A percentile compares a stretch with the other conserved stretches of the same genome.
Conservation (phyloP, 2,113 vertebrate species). For the Struthio camelus region DNA sequence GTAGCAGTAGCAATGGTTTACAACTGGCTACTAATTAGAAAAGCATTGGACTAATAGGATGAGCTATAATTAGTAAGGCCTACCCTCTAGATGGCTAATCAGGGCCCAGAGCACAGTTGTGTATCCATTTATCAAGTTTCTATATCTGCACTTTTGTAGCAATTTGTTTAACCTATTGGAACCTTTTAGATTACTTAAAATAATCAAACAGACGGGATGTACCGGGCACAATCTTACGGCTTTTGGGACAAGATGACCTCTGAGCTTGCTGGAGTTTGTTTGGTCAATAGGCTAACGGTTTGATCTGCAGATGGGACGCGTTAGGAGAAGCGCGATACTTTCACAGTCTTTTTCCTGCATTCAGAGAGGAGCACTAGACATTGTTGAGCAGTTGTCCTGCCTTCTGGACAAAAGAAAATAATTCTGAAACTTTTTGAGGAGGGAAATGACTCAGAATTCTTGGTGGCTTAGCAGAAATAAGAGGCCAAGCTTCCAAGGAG, state of each 20-base stretch:
- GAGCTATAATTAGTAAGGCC: constrained; percentile 45
- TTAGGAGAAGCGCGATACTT: not conserved
- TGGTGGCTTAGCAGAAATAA: constrained; percentile 17
- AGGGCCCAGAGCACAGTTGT: not conserved
- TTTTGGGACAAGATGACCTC: not conserved
- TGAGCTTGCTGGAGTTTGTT: not conserved
- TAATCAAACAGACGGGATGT: not conserved
- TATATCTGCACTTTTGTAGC: not conserved
- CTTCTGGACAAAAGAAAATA: not conserved
- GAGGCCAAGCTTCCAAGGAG: not conserved
- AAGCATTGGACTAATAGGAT: constrained; percentile 21
- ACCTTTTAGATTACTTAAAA: not conserved
- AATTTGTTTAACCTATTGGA: not conserved
- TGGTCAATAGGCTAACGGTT: too few species aligned
- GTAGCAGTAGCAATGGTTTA: not conserved
- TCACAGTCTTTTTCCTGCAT: fast-evolving
- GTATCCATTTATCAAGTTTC: not conserved
- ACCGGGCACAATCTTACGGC: fast-evolving
- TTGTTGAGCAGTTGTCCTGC: not conserved
- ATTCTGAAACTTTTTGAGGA: not conserved
- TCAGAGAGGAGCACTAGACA: not conserved
- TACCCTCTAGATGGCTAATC: constrained; percentile 1
- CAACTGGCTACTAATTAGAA: constrained; percentile 38
- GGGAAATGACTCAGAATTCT: constrained; percentile 37
- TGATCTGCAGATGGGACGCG: not conserved